phyloP scores from a whole-genome alignment of 2,888 invertebrate genomes.

The Xestia c-nigrum region DNA sequence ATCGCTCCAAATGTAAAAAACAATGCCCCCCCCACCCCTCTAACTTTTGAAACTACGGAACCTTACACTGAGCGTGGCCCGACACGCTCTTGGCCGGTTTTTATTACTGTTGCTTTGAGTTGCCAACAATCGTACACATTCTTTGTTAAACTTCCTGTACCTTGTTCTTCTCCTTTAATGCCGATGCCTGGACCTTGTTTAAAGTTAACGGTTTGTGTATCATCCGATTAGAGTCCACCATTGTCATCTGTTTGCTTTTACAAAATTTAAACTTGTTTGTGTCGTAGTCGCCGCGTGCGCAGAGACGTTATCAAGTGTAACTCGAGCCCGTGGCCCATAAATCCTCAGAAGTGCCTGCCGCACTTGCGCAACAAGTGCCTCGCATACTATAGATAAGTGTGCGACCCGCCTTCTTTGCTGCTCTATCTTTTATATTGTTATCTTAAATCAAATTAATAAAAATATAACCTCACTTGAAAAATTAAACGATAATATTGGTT shows the following conservation, averaged over 20 bases:
- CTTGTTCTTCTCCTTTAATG: background rate
- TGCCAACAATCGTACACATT: constrained; percentile 13
- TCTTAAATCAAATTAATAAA: constrained; percentile 53
- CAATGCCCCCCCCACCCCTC: too few relatives aligned
- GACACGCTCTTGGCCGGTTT: too few relatives aligned
- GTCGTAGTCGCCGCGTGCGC: constrained; percentile 73
- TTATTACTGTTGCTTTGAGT: constrained; percentile 4
- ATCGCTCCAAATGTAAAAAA: too few relatives aligned
- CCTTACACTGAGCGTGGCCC: too few relatives aligned
- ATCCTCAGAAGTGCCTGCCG: constrained; percentile 82
- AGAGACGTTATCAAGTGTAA: constrained; percentile 87
- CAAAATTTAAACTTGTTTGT: constrained; percentile 78
- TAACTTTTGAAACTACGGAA: too few relatives aligned
- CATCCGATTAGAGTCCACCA: constrained; percentile 63
- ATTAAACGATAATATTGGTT: background rate
- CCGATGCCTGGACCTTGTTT: background rate
- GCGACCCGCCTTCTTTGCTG: constrained; percentile 69
- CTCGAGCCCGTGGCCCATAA: constrained; percentile 84
- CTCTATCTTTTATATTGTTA: constrained; percentile 71
- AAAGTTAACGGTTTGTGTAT: constrained; percentile 19
- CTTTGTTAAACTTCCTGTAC: constrained; percentile 33
- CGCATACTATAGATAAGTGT: constrained; percentile 73
- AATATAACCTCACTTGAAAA: background rate
- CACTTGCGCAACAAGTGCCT: constrained; percentile 86
- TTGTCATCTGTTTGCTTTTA: constrained; percentile 76